Percentiles rank a stretch among this genome's conserved stretches.
Conservation (phyloP, 2,888 invertebrate genomes). For the Nasonia oneida region DNA sequence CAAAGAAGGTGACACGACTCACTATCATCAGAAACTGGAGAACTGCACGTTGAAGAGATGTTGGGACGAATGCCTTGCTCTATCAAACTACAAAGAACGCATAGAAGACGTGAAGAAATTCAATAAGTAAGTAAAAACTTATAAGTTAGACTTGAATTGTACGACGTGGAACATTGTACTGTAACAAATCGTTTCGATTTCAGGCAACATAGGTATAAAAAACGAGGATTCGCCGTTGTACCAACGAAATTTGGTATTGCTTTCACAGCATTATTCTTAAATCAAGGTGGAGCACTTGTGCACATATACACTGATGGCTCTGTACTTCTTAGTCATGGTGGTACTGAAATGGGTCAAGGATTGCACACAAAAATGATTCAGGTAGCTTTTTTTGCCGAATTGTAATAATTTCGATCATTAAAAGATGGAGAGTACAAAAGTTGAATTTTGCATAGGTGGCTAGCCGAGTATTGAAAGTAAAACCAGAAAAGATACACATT, state of each 20-base stretch:
- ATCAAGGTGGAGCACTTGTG: slow-evolving; percentile 93
- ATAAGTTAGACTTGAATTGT: neutral
- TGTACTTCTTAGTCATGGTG: slow-evolving; percentile 93
- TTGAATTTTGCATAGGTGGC: slow-evolving; percentile 81
- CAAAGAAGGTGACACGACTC: slow-evolving; percentile 88
- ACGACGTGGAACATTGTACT: slow-evolving; percentile 12
- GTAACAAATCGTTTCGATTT: slow-evolving; percentile 68
- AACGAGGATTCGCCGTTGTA: slow-evolving; percentile 90
- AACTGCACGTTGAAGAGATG: slow-evolving; percentile 88
- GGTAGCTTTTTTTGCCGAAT: slow-evolving; percentile 71
- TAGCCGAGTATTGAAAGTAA: slow-evolving; percentile 86
- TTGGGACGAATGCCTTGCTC: slow-evolving; percentile 88
- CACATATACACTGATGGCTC: slow-evolving; percentile 94
- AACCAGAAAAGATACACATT: slow-evolving; percentile 88
- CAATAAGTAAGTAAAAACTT: slow-evolving; percentile 82
- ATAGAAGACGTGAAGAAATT: slow-evolving; percentile 83
- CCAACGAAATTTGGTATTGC: slow-evolving; percentile 93
- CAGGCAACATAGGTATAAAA: slow-evolving; percentile 90
- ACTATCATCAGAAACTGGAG: slow-evolving; percentile 87
- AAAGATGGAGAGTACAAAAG: slow-evolving; percentile 5
- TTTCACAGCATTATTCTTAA: slow-evolving; percentile 87
- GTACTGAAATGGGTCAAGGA: slow-evolving; percentile 99
- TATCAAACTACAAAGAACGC: slow-evolving; percentile 84
- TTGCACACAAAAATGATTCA: slow-evolving; percentile 97
- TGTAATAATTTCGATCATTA: neutral